Conservation (phyloP, 2,797 vertebrate genomes). For the Coilia nasus region DNA sequence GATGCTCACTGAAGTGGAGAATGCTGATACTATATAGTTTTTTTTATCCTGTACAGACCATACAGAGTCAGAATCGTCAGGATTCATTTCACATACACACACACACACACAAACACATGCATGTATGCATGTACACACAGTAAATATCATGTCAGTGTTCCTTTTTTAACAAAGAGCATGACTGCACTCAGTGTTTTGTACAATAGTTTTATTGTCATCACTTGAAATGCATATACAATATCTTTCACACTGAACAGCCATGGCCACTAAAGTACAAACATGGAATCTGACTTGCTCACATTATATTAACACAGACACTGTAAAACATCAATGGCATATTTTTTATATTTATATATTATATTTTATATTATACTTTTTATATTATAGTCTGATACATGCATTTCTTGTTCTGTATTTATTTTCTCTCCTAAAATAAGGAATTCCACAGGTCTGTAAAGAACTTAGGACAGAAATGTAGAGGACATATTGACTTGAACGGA, state of each 20-base stretch:
- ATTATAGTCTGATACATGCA: not conserved
- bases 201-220: slow-evolving; percentile 66
- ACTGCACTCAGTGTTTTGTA: slow-evolving; percentile 43
- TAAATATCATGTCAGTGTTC: not conserved
- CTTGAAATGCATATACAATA: slow-evolving; percentile 57
- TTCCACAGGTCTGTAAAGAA: not conserved
- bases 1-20: not conserved
- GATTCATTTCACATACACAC: not conserved
- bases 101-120: no score
- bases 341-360: not conserved
- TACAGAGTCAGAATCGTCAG: not conserved
- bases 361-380: not conserved
- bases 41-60: not conserved
- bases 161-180: not conserved
- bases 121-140: no score
- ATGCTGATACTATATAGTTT: not conserved
- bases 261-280: slow-evolving; percentile 69
- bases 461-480: not conserved
- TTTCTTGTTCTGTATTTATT: not conserved
- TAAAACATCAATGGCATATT: slow-evolving; percentile 46
- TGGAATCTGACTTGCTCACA: slow-evolving; percentile 45
- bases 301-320: slow-evolving; percentile 39
- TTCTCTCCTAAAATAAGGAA: slow-evolving; percentile 20
- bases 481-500: not conserved
- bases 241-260: slow-evolving; percentile 65